These are phyloP conservation scores for Ciona savignyi DNA, from an alignment of 23 tunicate species.

Conservation along the genomic window DNA sequence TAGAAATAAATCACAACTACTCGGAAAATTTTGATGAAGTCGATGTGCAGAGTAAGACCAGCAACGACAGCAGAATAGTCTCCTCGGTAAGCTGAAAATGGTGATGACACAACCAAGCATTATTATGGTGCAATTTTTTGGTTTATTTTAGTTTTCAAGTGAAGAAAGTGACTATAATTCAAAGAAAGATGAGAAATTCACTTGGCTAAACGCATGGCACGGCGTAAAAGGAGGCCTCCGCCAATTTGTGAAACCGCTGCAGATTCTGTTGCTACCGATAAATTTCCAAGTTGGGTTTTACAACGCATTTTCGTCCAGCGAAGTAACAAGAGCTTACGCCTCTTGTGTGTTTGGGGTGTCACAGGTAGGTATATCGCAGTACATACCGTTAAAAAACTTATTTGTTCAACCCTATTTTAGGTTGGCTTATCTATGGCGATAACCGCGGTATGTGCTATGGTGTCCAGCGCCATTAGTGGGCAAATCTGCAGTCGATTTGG, in stretches of 20 bases:
- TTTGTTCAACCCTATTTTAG: no score
- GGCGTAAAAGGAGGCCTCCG: background rate
- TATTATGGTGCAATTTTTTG: no score
- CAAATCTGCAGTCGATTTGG: background rate
- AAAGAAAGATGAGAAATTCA: no score
- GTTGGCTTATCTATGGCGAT: background rate
- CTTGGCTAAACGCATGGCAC: background rate
- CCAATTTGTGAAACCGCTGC: background rate
- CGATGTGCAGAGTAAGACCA: no score
- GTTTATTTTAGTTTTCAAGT: no score
- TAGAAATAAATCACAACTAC: background rate
- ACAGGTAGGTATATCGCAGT: conserved; percentile 4
- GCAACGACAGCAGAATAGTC: no score
- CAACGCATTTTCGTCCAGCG: background rate
- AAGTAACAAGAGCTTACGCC: conserved; percentile 8
- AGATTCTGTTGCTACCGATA: background rate
- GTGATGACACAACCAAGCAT: no score
- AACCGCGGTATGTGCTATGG: background rate
- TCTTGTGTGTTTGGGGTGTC: conserved; percentile 12
- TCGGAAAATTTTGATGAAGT: no score
- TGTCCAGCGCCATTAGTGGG: background rate
- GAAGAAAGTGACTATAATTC: no score
- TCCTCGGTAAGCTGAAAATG: no score
- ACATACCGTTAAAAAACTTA: no score
- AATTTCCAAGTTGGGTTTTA: conserved; percentile 3